Evolutionary conservation across 2,888 invertebrate species (phyloP).

Genomic region (Campoplex nolae): DNA sequence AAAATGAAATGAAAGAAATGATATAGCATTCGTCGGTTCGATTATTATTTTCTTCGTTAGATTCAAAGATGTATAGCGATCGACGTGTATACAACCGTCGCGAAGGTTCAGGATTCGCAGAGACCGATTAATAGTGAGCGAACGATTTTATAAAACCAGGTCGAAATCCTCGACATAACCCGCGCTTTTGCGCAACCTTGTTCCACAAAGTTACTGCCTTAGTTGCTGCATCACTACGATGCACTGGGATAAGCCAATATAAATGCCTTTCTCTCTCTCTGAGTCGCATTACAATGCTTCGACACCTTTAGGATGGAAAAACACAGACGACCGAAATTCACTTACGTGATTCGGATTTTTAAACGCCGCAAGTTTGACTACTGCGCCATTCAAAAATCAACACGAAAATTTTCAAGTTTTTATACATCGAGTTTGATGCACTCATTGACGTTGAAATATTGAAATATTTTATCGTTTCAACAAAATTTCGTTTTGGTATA

Average conservation of each 20-base stretch:
- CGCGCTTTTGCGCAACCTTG: conserved; percentile 77
- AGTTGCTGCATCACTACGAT: conserved; percentile 45
- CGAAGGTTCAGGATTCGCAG: conserved; percentile 24
- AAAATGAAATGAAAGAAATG: too few species aligned
- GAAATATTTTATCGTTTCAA: too few species aligned
- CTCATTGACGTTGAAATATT: too few species aligned
- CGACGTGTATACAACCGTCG: not conserved
- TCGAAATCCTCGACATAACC: conserved; percentile 74
- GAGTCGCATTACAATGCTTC: conserved; percentile 20
- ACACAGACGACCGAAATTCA: not conserved
- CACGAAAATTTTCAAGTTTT: too few species aligned
- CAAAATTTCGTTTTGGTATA: too few species aligned
- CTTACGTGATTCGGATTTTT: not conserved
- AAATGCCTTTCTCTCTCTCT: conserved; percentile 75
- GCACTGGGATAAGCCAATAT: conserved; percentile 73
- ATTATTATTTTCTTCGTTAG: not conserved
- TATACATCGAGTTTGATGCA: too few species aligned
- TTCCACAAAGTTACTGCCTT: conserved; percentile 73
- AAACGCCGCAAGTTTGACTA: not conserved
- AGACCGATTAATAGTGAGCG: conserved; percentile 15
- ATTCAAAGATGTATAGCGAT: not conserved
- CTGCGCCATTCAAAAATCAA: too few species aligned
- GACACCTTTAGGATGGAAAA: conserved; percentile 23
- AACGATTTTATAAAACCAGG: conserved; percentile 66
- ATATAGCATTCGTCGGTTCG: not conserved